phyloP scores from a whole-genome alignment of 2,113 vertebrate genomes.

The Australoheros scitulus region DNA sequence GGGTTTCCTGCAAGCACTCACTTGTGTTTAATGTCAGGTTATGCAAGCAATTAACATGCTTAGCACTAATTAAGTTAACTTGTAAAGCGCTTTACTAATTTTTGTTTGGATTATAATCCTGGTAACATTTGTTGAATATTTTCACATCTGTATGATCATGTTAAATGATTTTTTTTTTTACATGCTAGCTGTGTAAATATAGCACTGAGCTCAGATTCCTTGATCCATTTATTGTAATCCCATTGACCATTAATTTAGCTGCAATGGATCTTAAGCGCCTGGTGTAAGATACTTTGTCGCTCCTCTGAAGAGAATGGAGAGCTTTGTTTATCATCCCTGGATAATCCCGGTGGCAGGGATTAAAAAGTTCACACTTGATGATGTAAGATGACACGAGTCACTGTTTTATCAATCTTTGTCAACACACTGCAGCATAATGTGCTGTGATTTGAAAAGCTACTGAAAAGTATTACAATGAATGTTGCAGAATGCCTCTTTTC shows the following conservation, averaged over 20 bases:
- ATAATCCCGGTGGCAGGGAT: background rate
- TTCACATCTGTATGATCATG: background rate
- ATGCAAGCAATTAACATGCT: background rate
- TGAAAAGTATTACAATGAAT: background rate
- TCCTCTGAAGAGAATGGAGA: background rate
- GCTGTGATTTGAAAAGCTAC: background rate
- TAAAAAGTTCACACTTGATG: slow-evolving; percentile 6
- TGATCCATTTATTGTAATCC: slow-evolving; percentile 53
- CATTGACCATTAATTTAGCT: slow-evolving; percentile 1
- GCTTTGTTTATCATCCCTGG: slow-evolving; percentile 29
- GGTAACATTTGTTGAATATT: background rate
- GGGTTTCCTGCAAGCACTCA: background rate
- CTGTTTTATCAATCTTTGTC: background rate
- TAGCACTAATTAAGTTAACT: background rate
- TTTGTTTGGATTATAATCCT: background rate
- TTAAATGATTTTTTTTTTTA: background rate
- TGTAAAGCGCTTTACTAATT: background rate
- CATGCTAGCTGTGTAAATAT: slow-evolving; percentile 10
- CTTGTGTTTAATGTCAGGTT: slow-evolving; percentile 15
- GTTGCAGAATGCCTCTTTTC: background rate
- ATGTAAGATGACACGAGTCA: background rate
- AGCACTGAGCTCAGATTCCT: background rate
- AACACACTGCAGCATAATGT: background rate
- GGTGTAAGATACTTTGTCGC: background rate
- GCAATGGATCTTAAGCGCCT: background rate